Evolutionary conservation across 2,797 vertebrate genomes (phyloP).

Genomic region (Novumbra hubbsi): DNA sequence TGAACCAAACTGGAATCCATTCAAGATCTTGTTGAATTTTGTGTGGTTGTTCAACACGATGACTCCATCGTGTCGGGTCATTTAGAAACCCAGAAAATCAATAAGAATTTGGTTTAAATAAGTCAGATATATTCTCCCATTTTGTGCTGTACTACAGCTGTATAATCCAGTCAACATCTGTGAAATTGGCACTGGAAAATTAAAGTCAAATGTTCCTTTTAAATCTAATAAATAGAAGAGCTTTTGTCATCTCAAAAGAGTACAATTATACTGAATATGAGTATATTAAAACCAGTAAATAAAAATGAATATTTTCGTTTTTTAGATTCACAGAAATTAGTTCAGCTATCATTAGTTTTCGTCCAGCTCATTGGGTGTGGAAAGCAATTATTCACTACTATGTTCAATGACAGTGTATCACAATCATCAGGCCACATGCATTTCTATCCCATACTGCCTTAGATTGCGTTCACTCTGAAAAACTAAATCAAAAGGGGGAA

Average conservation of each 20-base stretch:
- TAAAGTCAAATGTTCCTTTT: background rate
- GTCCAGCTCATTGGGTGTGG: background rate
- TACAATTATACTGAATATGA: no score
- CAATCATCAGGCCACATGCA: background rate
- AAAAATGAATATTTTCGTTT: background rate
- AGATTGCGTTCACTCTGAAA: no score
- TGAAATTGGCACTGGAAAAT: background rate
- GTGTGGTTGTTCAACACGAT: background rate
- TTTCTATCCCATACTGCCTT: background rate
- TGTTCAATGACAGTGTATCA: no score
- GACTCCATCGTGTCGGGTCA: background rate
- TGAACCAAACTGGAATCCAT: background rate
- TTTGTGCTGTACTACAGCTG: constrained; percentile 2
- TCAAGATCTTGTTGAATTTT: background rate
- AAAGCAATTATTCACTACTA: background rate
- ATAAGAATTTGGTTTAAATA: background rate
- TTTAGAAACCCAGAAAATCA: background rate
- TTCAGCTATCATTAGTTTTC: no score
- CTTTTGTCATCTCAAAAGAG: background rate
- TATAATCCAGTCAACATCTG: background rate
- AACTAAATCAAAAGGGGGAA: no score
- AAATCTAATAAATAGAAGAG: background rate
- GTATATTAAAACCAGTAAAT: no score
- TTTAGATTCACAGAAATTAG: no score
- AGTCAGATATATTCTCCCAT: background rate